A percentile compares a stretch with the other conserved stretches of the same genome.
phyloP scores from a whole-genome alignment of 1,140 invertebrate genomes.

The Stratiolaelaps scimitus region DNA sequence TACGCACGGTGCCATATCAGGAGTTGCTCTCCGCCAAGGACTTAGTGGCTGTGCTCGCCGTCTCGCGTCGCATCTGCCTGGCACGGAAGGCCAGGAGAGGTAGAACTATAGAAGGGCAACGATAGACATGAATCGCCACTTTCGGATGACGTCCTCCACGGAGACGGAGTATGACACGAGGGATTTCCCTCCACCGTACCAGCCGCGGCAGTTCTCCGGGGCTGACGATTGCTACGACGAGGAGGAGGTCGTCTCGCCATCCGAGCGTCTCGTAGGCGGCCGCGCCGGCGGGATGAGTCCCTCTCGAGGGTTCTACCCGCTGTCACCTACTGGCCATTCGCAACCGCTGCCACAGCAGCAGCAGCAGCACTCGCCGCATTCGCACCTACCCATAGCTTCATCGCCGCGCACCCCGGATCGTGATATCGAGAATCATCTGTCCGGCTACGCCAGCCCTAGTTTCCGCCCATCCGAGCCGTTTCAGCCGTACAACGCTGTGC shows the following conservation, averaged over 20 bases:
- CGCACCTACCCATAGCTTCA: background rate
- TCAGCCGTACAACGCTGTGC: constrained; percentile 9
- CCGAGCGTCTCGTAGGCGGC: background rate
- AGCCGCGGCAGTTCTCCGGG: constrained; percentile 10
- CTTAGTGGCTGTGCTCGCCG: too few relatives aligned
- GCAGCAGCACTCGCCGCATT: constrained; percentile 1
- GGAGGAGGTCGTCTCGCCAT: background rate
- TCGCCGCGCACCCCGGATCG: background rate
- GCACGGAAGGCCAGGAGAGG: too few relatives aligned
- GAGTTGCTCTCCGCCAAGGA: too few relatives aligned
- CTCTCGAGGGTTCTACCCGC: background rate
- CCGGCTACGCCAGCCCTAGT: background rate
- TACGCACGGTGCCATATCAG: too few relatives aligned
- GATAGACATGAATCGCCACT: constrained; percentile 5
- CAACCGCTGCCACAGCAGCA: background rate
- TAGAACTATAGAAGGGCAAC: too few relatives aligned
- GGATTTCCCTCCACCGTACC: constrained; percentile 17
- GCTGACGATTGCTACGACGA: constrained; percentile 18
- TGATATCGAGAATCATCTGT: too few relatives aligned
- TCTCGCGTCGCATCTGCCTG: too few relatives aligned
- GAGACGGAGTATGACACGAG: constrained; percentile 25
- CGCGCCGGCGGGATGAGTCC: background rate
- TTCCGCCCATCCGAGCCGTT: background rate
- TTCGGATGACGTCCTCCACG: constrained; percentile 18
- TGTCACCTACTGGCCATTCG: background rate